Conservation (phyloP, 1,140 invertebrate species). For the Sycobia sp. region DNA sequence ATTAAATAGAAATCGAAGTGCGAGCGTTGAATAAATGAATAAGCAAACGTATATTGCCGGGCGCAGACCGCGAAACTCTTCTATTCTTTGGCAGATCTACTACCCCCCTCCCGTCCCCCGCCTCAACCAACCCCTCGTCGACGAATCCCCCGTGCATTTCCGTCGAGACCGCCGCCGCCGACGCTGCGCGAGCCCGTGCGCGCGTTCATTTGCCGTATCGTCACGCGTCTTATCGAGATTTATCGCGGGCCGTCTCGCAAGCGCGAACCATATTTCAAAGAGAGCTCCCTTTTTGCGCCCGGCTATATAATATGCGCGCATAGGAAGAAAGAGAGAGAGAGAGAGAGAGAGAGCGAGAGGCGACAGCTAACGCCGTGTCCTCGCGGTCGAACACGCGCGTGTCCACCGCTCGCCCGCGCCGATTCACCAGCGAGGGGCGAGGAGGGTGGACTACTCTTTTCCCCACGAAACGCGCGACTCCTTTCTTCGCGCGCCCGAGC, state of each 20-base stretch:
- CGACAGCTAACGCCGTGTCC: no score
- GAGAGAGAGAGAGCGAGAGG: no score
- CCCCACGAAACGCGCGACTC: constrained; percentile 17
- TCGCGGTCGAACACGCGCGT: background rate
- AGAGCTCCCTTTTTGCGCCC: constrained; percentile 20
- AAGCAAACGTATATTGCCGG: no score
- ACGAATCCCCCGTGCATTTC: no score
- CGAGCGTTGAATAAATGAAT: no score
- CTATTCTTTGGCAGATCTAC: no score
- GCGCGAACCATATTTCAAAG: constrained; percentile 21
- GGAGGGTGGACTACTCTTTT: constrained; percentile 33
- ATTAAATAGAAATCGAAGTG: no score
- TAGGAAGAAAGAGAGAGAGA: no score
- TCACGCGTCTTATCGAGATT: constrained; percentile 36
- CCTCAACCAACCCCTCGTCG: background rate
- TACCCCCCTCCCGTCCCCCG: no score
- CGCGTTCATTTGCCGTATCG: constrained; percentile 30
- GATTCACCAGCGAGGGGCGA: no score
- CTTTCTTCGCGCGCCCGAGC: constrained; percentile 22
- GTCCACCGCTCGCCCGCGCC: constrained; percentile 9
- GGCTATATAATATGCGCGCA: no score
- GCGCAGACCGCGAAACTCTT: no score
- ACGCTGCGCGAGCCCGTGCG: constrained; percentile 12
- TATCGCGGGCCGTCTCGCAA: constrained; percentile 28
- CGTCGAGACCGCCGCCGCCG: background rate